Evolutionary conservation across 2,888 invertebrate genomes (phyloP).

Genomic region (Petrophora chlorosata): DNA sequence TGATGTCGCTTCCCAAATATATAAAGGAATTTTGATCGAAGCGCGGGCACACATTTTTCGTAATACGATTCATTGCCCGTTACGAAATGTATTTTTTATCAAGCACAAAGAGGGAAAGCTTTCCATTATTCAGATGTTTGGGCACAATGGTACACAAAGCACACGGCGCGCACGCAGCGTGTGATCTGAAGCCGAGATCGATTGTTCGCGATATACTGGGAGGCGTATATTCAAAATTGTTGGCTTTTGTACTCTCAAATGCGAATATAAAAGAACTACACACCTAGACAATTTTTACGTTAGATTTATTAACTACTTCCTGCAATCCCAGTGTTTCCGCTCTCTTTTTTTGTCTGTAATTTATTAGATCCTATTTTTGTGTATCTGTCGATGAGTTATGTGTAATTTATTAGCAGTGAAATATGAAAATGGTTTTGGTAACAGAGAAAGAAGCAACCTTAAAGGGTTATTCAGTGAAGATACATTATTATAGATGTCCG

Average conservation of each 20-base stretch:
- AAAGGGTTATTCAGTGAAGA: neutral
- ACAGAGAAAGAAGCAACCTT: neutral
- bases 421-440: slow-evolving; percentile 2
- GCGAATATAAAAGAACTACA: slow-evolving; percentile 66
- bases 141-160: slow-evolving; percentile 66
- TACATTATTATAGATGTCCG: neutral
- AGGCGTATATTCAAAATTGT: slow-evolving; percentile 71
- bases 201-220: slow-evolving; percentile 73
- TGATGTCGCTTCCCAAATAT: neutral
- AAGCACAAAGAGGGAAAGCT: slow-evolving; percentile 69
- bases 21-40: neutral
- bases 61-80: slow-evolving; percentile 64
- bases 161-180: slow-evolving; percentile 77
- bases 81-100: slow-evolving; percentile 74
- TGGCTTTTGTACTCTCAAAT: slow-evolving; percentile 68
- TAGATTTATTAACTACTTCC: slow-evolving; percentile 70
- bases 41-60: slow-evolving; percentile 54
- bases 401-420: slow-evolving; percentile 15
- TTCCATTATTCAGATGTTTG: slow-evolving; percentile 75
- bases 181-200: slow-evolving; percentile 69
- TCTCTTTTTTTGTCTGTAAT: slow-evolving; percentile 48
- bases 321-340: slow-evolving; percentile 59
- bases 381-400: slow-evolving; percentile 21
- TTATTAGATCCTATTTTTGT: slow-evolving; percentile 38
- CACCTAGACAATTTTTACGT: slow-evolving; percentile 66